Conservation (phyloP, 2,113 vertebrate species). For the Atrichornis clamosus region DNA sequence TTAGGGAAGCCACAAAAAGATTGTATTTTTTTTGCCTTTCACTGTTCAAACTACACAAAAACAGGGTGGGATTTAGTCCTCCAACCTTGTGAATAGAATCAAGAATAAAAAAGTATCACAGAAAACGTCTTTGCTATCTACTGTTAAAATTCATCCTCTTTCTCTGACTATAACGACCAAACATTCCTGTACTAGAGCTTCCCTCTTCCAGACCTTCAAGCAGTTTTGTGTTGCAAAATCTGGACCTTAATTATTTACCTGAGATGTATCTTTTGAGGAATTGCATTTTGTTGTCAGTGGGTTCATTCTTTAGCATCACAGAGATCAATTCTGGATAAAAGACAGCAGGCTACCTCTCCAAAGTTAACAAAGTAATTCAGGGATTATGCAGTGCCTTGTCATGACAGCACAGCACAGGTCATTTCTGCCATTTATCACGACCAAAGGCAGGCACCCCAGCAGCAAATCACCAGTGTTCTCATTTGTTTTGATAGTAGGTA, state of each 20-base stretch:
- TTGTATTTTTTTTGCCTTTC: background rate
- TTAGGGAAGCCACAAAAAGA: background rate
- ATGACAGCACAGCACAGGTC: background rate
- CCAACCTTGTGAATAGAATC: background rate
- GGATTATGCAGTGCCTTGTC: slow-evolving; percentile 13
- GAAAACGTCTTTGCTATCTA: background rate
- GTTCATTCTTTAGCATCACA: background rate
- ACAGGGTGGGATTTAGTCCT: background rate
- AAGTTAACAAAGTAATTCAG: background rate
- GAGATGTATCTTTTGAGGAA: background rate
- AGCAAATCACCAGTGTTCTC: background rate
- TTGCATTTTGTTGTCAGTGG: background rate
- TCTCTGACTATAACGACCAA: background rate
- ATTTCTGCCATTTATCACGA: slow-evolving; percentile 5
- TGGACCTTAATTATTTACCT: background rate
- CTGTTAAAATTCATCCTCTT: background rate
- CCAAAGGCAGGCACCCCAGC: background rate
- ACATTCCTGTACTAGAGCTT: background rate
- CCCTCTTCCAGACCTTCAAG: background rate
- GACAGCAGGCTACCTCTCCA: background rate
- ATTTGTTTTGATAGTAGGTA: background rate
- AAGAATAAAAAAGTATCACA: background rate
- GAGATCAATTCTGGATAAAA: background rate
- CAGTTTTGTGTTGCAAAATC: background rate
- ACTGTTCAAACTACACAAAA: background rate